Evolutionary conservation across 2,888 invertebrate genomes (phyloP), one percentile per base, ranked within the genome.

Genomic region (Acleris holmiana): DNA sequence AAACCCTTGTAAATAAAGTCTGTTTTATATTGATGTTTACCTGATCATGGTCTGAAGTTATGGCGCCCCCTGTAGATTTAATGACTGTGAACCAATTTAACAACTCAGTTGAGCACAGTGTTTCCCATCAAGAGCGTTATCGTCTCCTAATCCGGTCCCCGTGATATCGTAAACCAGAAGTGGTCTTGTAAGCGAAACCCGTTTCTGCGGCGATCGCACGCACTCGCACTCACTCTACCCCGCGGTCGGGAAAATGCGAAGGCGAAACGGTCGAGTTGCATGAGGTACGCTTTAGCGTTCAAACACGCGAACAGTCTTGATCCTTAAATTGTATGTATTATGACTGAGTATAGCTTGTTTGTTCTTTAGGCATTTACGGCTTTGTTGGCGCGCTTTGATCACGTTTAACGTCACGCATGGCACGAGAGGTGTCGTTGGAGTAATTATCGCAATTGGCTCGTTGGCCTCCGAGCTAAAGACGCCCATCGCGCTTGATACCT

Each of bases 371-470:
- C 73, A 73, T 73, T 79, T 86, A 77, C 76, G 85, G 61, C 76
- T 76, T 84, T 80, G 83, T 80, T 77, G 69, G 74, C 71, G 72
- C 74, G 73, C 73, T 68, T 72, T 68, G 71, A 68, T 76, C 75
- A 70, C 73, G 77, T 83, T 86, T 85, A 86, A 83, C 84, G 87
- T 88, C 88, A 88, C 89, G 87, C 86, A 87, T 85, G 85, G 78
- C 84, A 85, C 77, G 80, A 88, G 88, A 90, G 89, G 91, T 91
- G 91, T 89, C 89, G 86, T 84, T 85, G 82, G 77, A 76, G 85
- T 88, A 91, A 92, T 92, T 91, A 91, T 86, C 81, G 87, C 91
- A 91, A 92, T 91, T 92, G 91, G 91, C 89, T 86, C 86, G 86
- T 84, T 86, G 86, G 87, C 83, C 86, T 86, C 83, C 79, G 77